These are phyloP conservation scores for Triops longicaudatus DNA, from an alignment of 1,140 invertebrate genomes.

Conservation along the genomic window DNA sequence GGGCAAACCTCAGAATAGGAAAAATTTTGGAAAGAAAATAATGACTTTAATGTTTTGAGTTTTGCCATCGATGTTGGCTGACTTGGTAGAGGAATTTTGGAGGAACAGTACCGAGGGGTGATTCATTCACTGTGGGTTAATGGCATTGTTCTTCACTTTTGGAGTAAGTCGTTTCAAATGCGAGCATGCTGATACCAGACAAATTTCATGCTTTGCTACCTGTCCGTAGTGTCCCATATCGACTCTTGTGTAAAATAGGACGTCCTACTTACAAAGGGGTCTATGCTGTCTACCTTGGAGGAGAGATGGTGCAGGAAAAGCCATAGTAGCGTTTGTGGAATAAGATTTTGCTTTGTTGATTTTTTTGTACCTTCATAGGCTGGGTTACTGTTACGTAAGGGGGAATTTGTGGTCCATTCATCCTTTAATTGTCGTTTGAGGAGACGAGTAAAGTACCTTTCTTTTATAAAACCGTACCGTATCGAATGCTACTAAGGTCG, in stretches of 20 bases:
- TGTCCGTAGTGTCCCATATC: slow-evolving; percentile 11
- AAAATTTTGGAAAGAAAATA: background rate
- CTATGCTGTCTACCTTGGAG: background rate
- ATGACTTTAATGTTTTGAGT: background rate
- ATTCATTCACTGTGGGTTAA: background rate
- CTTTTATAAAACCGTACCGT: background rate
- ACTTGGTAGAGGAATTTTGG: no score
- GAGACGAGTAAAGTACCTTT: background rate
- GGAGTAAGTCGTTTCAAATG: background rate
- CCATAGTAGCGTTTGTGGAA: no score
- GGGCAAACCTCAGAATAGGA: background rate
- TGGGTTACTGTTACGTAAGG: background rate
- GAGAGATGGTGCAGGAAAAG: background rate
- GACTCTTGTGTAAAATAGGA: background rate
- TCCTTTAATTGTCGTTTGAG: background rate
- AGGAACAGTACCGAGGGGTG: background rate
- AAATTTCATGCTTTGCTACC: background rate
- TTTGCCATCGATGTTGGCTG: no score
- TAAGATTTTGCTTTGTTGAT: no score
- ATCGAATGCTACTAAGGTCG: background rate
- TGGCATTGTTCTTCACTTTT: background rate
- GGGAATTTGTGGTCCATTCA: background rate
- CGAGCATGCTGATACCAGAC: background rate
- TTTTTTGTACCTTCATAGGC: no score
- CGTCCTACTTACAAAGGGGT: background rate